Conservation (phyloP, 2,113 vertebrate genomes). For the Heptranchias perlo region DNA sequence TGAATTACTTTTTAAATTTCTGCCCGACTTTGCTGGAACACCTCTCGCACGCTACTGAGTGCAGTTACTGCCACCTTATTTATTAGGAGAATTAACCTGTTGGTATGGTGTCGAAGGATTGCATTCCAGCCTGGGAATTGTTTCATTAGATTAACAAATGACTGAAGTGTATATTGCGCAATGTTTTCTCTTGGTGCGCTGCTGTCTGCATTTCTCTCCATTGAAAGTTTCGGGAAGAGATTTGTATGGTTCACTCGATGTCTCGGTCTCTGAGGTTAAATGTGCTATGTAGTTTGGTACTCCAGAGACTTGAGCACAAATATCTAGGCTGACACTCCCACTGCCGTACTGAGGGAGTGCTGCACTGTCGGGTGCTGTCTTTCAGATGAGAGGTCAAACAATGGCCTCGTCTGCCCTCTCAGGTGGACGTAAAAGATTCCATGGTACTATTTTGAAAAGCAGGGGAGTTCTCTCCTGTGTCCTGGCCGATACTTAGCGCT, state of each 20-base stretch:
- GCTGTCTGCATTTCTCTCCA: neutral
- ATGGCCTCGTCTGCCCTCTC: neutral
- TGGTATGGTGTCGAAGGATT: neutral
- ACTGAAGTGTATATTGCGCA: neutral
- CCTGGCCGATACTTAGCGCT: neutral
- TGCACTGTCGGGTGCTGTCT: neutral
- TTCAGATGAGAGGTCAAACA: neutral
- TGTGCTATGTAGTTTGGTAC: neutral
- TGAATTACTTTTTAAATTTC: constrained; percentile 15
- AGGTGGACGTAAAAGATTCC: neutral
- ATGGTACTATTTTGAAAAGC: neutral
- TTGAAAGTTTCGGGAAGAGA: neutral
- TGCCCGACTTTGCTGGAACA: neutral
- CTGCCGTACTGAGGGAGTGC: neutral
- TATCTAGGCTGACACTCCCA: neutral
- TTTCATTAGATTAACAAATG: neutral
- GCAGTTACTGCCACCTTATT: neutral
- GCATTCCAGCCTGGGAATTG: neutral
- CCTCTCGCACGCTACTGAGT: neutral
- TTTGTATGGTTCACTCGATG: neutral
- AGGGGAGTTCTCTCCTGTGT: neutral
- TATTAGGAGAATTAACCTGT: neutral
- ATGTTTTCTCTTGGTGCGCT: neutral
- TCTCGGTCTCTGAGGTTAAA: neutral
- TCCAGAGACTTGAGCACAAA: neutral